These are phyloP conservation scores for Sceliomorpha sp. DNA, from an alignment of 2,888 invertebrate genomes.

Conservation along the genomic window DNA sequence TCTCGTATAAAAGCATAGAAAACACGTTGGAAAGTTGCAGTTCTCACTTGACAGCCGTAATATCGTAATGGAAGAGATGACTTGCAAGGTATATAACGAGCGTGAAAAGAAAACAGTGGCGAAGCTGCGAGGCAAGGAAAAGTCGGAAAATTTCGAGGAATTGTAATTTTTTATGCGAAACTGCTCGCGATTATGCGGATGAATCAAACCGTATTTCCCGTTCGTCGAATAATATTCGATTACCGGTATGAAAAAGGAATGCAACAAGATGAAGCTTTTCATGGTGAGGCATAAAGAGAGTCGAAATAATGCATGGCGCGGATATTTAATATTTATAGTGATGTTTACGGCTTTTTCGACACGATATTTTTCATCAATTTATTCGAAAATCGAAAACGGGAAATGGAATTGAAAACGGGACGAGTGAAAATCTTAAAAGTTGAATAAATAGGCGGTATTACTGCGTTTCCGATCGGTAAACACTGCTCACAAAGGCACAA, in stretches of 20 bases:
- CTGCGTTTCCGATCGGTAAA: slow-evolving; percentile 20
- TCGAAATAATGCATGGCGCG: no score
- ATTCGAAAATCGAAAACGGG: slow-evolving; percentile 4
- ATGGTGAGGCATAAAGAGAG: no score
- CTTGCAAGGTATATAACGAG: slow-evolving; percentile 68
- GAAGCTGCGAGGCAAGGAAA: neutral
- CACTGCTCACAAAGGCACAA: slow-evolving; percentile 27
- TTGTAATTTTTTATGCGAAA: no score
- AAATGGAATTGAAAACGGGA: slow-evolving; percentile 1
- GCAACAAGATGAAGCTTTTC: no score
- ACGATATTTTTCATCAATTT: slow-evolving; percentile 7
- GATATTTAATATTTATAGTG: no score
- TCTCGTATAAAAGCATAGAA: slow-evolving; percentile 73
- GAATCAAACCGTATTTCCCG: no score
- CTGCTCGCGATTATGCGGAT: no score
- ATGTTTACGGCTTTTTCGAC: no score
- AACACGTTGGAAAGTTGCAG: slow-evolving; percentile 73
- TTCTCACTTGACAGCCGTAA: slow-evolving; percentile 71
- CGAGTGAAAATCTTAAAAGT: slow-evolving; percentile 7
- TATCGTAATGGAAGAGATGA: slow-evolving; percentile 69
- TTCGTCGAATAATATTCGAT: no score
- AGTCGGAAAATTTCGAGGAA: neutral
- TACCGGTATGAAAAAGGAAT: no score
- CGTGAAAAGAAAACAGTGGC: slow-evolving; percentile 20
- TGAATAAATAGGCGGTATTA: slow-evolving; percentile 27